Conservation (phyloP, 1,140 invertebrate species). For the Lepeophtheirus salmonis region DNA sequence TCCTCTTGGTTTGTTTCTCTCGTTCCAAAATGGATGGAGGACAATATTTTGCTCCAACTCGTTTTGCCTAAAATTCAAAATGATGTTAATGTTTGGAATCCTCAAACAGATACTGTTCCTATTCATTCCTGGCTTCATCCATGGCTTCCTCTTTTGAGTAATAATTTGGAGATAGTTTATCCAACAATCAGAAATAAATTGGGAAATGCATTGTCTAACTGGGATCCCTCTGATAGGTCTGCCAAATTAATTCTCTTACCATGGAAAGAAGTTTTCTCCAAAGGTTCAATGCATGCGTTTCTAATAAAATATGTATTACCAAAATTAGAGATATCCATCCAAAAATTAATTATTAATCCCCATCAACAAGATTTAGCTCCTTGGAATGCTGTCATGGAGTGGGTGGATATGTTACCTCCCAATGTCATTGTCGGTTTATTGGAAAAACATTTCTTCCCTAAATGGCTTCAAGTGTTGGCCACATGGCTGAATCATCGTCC, state of each 20-base stretch:
- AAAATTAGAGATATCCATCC: slow-evolving; percentile 43
- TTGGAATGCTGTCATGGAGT: slow-evolving; percentile 71
- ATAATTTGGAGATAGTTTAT: slow-evolving; percentile 58
- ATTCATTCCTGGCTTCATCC: slow-evolving; percentile 93
- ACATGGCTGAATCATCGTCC: slow-evolving; percentile 60
- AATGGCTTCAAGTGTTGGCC: slow-evolving; percentile 56
- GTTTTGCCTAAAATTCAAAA: slow-evolving; percentile 53
- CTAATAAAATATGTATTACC: slow-evolving; percentile 74
- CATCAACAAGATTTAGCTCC: slow-evolving; percentile 30
- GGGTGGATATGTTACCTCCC: slow-evolving; percentile 53
- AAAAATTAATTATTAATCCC: slow-evolving; percentile 56
- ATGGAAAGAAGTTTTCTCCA: slow-evolving; percentile 67
- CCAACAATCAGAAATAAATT: slow-evolving; percentile 82
- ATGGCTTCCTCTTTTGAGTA: slow-evolving; percentile 61
- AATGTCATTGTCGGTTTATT: slow-evolving; percentile 48
- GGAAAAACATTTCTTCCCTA: slow-evolving; percentile 66
- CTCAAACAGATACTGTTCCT: slow-evolving; percentile 72
- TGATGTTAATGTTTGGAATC: slow-evolving; percentile 82
- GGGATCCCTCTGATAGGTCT: slow-evolving; percentile 80
- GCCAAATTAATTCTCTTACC: slow-evolving; percentile 77
- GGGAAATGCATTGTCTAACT: slow-evolving; percentile 59
- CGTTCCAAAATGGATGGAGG: slow-evolving; percentile 59
- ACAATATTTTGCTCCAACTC: slow-evolving; percentile 59
- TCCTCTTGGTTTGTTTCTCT: slow-evolving; percentile 56
- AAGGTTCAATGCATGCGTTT: slow-evolving; percentile 61